Percentiles rank a stretch among this genome's conserved stretches.
These are phyloP conservation scores for Lampris incognitus DNA, from an alignment of 2,113 vertebrate genomes.

Conservation along the genomic window DNA sequence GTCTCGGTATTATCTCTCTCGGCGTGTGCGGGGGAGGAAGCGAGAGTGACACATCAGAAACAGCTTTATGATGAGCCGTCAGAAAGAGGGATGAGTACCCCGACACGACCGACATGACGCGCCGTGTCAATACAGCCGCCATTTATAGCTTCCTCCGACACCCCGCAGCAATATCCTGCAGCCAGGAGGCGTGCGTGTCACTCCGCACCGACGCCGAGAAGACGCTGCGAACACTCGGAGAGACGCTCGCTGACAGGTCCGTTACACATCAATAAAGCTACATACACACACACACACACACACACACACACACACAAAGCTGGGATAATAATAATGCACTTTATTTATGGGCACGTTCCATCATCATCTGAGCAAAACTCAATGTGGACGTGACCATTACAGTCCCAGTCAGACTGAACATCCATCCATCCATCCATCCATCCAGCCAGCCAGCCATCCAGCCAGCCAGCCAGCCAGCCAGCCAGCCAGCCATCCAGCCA, in stretches of 20 bases:
- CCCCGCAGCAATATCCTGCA: conserved; percentile 46
- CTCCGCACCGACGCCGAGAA: conserved; percentile 50
- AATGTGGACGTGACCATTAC: no score
- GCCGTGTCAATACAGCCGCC: conserved; percentile 64
- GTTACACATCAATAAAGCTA: conserved; percentile 18
- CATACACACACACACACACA: background rate
- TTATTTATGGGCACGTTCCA: no score
- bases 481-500: no score
- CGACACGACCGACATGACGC: conserved; percentile 49
- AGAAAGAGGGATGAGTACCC: conserved; percentile 63
- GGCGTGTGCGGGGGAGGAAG: conserved; percentile 43
- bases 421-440: no score
- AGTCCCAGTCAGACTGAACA: no score
- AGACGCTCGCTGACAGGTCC: conserved; percentile 47
- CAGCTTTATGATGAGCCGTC: conserved; percentile 70
- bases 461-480: no score
- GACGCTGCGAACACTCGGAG: conserved; percentile 32
- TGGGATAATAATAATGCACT: no score
- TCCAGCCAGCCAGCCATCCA: no score
- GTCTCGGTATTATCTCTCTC: conserved; percentile 50
- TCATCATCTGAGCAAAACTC: no score
- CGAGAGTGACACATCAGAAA: conserved; percentile 64
- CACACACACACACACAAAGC: no score
- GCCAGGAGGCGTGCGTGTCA: conserved; percentile 59
- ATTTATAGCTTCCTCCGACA: conserved; percentile 66